Base-by-base conservation (phyloP, 2,113 vertebrate species). In the Nettapus auritus region DNA sequence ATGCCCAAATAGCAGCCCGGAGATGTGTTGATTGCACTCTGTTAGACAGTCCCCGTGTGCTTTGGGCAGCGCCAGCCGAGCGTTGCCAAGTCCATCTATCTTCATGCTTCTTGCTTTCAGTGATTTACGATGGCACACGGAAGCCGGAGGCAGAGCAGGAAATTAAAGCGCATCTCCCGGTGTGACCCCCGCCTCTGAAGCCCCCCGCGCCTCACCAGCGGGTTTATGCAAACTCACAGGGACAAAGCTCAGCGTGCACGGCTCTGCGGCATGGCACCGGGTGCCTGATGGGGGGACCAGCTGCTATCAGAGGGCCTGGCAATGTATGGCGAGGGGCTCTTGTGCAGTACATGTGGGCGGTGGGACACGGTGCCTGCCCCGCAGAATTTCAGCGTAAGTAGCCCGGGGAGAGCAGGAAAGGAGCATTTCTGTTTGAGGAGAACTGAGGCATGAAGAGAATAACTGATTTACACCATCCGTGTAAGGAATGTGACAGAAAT, bases 261-360 rank as follows among this genome's bases (percentile, higher is more conserved):
- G 66, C 53, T 12, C 29, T 8, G 70, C 18, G 2, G 36, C 5
- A 4, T 0, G 8, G 60, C 46, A 26, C 31, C 4, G 34, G 21
- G 2, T 7, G 26, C 44, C 13, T 2, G 14, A 7, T 5, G 14
- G 78, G 34, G 44, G 66, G 62, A 29, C 28, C 33, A 34, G 33
- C 7, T 50, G 6, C 40, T 4, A 11, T 3, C 62, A 13, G 31
- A 53, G 46, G 68, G 55, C 62, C 7, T 11, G 42, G 33, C 50
- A 40, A n/a, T 4, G 7, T 26, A n/a, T 12, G n/a, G 25, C 31
- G 44, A 3, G 2, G 6, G 22, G 44, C 63, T 53, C 44, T 29
- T 53, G 4, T 1, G 29, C 3, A 40, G 12, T 7, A 6, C 16
- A 11, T 6, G 1, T 0, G 16, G 16, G 5, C 18, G 13, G 38